Evolutionary conservation across 2,888 invertebrate genomes (phyloP).

Genomic region (Camponotus fellah): DNA sequence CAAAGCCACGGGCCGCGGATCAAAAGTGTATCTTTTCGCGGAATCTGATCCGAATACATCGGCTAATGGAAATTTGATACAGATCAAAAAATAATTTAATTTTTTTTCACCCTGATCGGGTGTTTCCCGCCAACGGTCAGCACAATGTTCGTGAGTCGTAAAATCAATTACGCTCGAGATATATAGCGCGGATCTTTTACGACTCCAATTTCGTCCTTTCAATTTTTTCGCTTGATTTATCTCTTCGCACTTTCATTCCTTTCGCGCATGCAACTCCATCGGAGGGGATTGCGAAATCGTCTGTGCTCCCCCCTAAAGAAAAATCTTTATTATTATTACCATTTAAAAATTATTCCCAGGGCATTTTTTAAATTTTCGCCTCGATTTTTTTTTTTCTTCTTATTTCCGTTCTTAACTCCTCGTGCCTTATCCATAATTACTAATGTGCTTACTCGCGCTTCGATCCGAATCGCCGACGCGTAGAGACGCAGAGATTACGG

Average conservation of each 20-base stretch:
- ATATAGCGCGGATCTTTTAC: conserved; percentile 33
- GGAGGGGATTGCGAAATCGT: neutral
- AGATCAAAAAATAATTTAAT: conserved; percentile 50
- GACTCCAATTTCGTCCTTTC: conserved; percentile 30
- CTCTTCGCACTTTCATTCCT: neutral
- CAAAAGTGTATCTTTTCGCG: conserved; percentile 36
- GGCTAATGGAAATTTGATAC: conserved; percentile 52
- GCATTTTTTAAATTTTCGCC: neutral
- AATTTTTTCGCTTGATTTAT: conserved; percentile 41
- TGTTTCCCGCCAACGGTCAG: conserved; percentile 27
- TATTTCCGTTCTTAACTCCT: neutral
- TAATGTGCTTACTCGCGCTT: conserved; percentile 65
- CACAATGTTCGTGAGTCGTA: conserved; percentile 29
- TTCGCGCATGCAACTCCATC: neutral
- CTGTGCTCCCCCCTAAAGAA: too few relatives aligned
- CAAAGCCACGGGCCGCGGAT: conserved; percentile 11
- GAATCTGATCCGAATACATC: conserved; percentile 44
- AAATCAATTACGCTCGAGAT: conserved; percentile 50
- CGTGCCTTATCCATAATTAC: conserved; percentile 63
- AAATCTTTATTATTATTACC: neutral
- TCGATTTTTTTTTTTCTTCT: neutral
- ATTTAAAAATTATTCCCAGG: neutral
- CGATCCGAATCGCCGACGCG: conserved; percentile 51
- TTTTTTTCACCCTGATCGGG: conserved; percentile 9
- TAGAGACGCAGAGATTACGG: conserved; percentile 66